Evolutionary conservation across 2,888 invertebrate species (phyloP), one percentile per base, ranked within the genome.

Genomic region (Cremastinae sp.): DNA sequence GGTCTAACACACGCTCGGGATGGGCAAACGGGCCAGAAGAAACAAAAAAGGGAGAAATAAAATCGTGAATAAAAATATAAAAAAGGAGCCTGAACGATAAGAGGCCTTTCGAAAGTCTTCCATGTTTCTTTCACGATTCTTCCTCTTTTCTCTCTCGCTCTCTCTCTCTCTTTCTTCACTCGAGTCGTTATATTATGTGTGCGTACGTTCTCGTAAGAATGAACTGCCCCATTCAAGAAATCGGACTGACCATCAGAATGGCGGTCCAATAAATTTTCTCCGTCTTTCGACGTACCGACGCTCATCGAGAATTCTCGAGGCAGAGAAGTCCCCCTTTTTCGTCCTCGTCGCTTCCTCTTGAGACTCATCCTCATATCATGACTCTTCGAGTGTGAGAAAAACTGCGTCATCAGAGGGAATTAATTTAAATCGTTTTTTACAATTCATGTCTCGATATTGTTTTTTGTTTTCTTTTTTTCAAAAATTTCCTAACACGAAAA

Each of bases 1-100:
- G 83, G 84, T 82, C 84, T 81, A 58, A 59, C 69, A 18, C 69
- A 55, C 45, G 82, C 83, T 82, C 83, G 70, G 83, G 76, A 75
- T 71, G 79, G 79, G 74, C 78, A 70, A 55, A 43, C 58, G 78
- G 81, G 79, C 75, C 78, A 80, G n/a, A 79, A 79, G 78, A 82
- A 83, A 82, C 80, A 81, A 64, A 78, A 83, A 66, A 55, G 18
- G 62, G 14, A 37, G 62, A 70, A 61, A 70, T 55, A 75, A 56
- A 49, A 51, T n/a, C n/a, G n/a, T n/a, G n/a, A 71, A 72, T 73
- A 70, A 77, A 55, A 62, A 65, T 62, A 61, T 62, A 62, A 70
- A 35, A 70, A 41, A 51, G 39, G 41, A 70, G 43, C 14, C 59
- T 28, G 53, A 59, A 59, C 73, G 59, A 56, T 66, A 66, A 58